A percentile compares a stretch with the other conserved stretches of the same genome.
Conservation (phyloP, 2,888 invertebrate species). For the Smittia aterrima region DNA sequence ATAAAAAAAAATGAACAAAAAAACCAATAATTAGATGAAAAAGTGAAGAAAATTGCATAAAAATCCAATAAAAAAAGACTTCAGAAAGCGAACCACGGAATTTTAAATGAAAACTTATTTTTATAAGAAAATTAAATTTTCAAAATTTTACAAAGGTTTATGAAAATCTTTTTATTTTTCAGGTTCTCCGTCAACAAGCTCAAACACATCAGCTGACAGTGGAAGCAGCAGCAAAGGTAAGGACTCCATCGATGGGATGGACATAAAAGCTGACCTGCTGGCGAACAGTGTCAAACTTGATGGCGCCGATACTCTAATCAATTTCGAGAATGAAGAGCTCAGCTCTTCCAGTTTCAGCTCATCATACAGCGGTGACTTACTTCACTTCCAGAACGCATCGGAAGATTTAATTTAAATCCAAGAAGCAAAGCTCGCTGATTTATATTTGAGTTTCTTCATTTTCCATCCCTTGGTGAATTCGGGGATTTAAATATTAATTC, state of each 20-base stretch:
- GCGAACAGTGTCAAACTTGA: not conserved
- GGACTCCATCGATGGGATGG: not conserved
- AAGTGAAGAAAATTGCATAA: slow-evolving; percentile 9
- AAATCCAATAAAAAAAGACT: slow-evolving; percentile 34
- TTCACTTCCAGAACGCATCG: slow-evolving; percentile 32
- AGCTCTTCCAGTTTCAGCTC: slow-evolving; percentile 39
- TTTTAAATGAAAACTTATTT: not conserved
- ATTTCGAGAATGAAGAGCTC: slow-evolving; percentile 29
- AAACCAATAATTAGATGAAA: slow-evolving; percentile 29
- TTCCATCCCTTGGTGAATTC: too few relatives aligned
- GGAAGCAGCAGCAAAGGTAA: not conserved
- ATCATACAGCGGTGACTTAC: slow-evolving; percentile 31
- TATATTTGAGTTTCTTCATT: too few relatives aligned
- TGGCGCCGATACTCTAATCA: slow-evolving; percentile 34
- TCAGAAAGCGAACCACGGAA: slow-evolving; percentile 9
- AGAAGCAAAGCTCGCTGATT: not conserved
- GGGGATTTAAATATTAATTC: too few relatives aligned
- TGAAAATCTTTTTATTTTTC: too few relatives aligned
- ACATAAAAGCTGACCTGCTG: not conserved
- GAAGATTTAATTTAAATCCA: slow-evolving; percentile 24
- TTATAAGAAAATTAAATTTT: not conserved
- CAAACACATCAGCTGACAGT: not conserved
- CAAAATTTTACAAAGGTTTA: not conserved
- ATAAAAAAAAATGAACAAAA: slow-evolving; percentile 33
- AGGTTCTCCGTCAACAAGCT: slow-evolving; percentile 16